A percentile compares a stretch with the other conserved stretches of the same genome.
Conservation (phyloP, 2,113 vertebrate genomes). For the Oryzias curvinotus region DNA sequence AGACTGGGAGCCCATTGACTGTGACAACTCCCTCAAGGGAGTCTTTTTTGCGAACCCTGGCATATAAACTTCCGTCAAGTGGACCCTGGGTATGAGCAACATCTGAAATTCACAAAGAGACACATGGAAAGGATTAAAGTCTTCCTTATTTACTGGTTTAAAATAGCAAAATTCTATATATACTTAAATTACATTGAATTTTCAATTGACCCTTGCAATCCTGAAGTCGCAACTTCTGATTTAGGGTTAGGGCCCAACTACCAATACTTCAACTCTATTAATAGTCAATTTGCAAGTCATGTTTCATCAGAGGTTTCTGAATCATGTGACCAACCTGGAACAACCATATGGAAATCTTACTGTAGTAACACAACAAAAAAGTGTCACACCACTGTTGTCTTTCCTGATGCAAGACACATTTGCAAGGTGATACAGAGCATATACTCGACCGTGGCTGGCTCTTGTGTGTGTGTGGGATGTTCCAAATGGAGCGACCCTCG, state of each 20-base stretch:
- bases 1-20: constrained; percentile 74
- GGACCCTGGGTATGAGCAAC: constrained; percentile 93
- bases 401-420: constrained; percentile 11
- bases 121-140: not conserved
- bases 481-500: constrained; percentile 50
- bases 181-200: not conserved
- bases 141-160: not conserved
- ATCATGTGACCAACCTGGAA: constrained; percentile 18
- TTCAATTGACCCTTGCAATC: constrained; percentile 17
- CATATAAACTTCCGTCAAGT: constrained; percentile 93
- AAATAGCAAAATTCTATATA: too few relatives aligned
- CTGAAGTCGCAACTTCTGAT: constrained; percentile 4
- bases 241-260: constrained; percentile 16
- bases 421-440: constrained; percentile 42
- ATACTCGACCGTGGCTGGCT: constrained; percentile 22
- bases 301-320: constrained; percentile 58
- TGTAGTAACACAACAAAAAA: constrained; percentile 13
- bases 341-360: not conserved
- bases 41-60: constrained; percentile 93
- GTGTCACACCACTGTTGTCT: constrained; percentile 1
- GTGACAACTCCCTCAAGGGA: constrained; percentile 82
- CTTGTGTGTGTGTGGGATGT: constrained; percentile 26
- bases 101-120: constrained; percentile 75
- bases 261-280: constrained; percentile 54
- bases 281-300: constrained; percentile 57